Conservation (phyloP, 2,113 vertebrate genomes). For the Hippocampus zosterae region DNA sequence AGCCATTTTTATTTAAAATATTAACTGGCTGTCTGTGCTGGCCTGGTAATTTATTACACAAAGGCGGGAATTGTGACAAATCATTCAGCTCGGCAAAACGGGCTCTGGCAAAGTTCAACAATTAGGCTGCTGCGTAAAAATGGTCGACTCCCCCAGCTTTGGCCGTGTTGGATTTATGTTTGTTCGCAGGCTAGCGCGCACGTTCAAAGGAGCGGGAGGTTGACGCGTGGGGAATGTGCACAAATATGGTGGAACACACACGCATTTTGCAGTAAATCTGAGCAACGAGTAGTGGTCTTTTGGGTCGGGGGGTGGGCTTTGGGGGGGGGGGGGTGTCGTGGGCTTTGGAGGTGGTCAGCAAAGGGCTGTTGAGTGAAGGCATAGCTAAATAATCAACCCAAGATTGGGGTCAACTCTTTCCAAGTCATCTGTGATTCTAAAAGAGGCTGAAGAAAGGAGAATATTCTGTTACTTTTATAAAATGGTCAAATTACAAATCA, state of each 20-base stretch:
- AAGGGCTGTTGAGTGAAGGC: slow-evolving; percentile 55
- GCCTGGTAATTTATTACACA: slow-evolving; percentile 84
- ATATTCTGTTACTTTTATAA: slow-evolving; percentile 28
- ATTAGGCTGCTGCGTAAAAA: slow-evolving; percentile 90
- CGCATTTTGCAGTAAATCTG: slow-evolving; percentile 69
- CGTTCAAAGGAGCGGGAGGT: slow-evolving; percentile 62
- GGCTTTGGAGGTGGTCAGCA: slow-evolving; percentile 44
- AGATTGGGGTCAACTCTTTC: slow-evolving; percentile 46
- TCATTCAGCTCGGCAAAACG: slow-evolving; percentile 91
- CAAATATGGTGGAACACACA: slow-evolving; percentile 66
- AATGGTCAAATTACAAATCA: slow-evolving; percentile 28
- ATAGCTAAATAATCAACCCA: slow-evolving; percentile 59
- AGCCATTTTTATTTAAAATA: slow-evolving; percentile 75
- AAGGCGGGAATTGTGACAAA: slow-evolving; percentile 89
- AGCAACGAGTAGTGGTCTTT: slow-evolving; percentile 43
- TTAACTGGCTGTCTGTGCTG: slow-evolving; percentile 67
- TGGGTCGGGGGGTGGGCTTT: slow-evolving; percentile 28
- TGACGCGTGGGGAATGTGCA: slow-evolving; percentile 61
- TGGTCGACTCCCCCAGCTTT: slow-evolving; percentile 67
- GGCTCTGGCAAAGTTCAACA: slow-evolving; percentile 96
- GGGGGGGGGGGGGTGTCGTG: background rate
- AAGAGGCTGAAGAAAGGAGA: slow-evolving; percentile 24
- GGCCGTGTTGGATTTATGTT: slow-evolving; percentile 86
- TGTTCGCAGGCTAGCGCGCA: slow-evolving; percentile 69
- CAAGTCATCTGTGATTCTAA: slow-evolving; percentile 53